Evolutionary conservation across 2,797 vertebrate genomes (phyloP), one percentile per base, ranked within the genome.

Genomic region (Mormyrops attenuatus): DNA sequence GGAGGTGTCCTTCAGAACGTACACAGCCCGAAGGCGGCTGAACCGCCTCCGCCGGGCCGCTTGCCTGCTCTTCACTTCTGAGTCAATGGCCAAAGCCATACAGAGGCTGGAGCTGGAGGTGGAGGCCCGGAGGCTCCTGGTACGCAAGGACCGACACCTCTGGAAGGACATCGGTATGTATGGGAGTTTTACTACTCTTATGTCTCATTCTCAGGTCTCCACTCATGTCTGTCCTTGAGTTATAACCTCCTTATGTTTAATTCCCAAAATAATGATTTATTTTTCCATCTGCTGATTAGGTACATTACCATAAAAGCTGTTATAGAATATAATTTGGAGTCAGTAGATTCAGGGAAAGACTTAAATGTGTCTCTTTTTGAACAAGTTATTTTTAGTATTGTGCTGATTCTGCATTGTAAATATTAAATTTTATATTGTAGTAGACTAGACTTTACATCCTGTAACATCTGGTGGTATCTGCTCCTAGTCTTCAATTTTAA

Each of bases 81-180:
- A 96, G 1, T 22, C 91, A 73, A 96, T 98, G 97, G 96, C 96
- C 34, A 98, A 94, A 91, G 98, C 98, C 13, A 97, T 99, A 89
- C 97, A 96, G 94, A 97, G 94, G 85, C 95, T 99, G 1, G 98
- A 99, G 69, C 90, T 95, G 49, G 98, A 99, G 92, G 97, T 99
- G 88, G 98, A 99, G 92, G 94, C 94, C 89, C 94, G 93, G 26
- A 96, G 97, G 89, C 94, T 99, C 82, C 94, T 97, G 0, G 95
- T 99, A 44, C 97, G 98, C 11, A 98, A 96, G 92, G 98, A 99
- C 92, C 95, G 97, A 26, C 98, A 99, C 93, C 97, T 99, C 88
- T 99, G 98, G 98, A 99, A 97, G 89, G 98, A 99, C 92, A 95
- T 99, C 84, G 98, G 98, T 99, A 95, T 1, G 6, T 50, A 34